Evolutionary conservation across 2,888 invertebrate species (phyloP).

Genomic region (Limnephilus lunatus): DNA sequence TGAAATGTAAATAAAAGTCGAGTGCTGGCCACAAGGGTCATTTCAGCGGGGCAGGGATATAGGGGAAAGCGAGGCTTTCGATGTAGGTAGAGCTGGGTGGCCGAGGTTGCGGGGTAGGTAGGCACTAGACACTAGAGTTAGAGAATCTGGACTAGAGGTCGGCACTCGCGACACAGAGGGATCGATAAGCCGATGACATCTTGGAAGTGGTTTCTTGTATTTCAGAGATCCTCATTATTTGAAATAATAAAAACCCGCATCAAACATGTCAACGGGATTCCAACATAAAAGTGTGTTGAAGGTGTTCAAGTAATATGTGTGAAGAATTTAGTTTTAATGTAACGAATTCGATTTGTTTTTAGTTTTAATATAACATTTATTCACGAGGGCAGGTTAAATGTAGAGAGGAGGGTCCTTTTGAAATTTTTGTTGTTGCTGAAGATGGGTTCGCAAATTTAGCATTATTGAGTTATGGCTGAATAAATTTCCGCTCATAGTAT

Average conservation of each 20-base stretch:
- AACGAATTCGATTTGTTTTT: too few relatives aligned
- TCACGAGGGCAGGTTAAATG: too few relatives aligned
- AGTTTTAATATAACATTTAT: too few relatives aligned
- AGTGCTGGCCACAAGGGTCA: conserved; percentile 31
- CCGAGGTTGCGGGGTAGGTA: not conserved
- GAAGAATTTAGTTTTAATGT: too few relatives aligned
- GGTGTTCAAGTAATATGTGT: not conserved
- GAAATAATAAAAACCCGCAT: not conserved
- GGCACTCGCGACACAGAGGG: not conserved
- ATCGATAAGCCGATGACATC: conserved; percentile 34
- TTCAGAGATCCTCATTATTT: not conserved
- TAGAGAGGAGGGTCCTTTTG: too few relatives aligned
- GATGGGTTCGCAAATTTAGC: too few relatives aligned
- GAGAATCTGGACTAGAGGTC: conserved; percentile 19
- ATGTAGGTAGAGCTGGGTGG: not conserved
- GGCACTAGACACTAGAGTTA: not conserved
- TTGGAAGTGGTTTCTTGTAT: conserved; percentile 18
- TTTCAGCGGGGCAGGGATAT: not conserved
- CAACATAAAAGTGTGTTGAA: not conserved
- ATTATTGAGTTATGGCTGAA: too few relatives aligned
- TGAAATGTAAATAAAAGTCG: conserved; percentile 35
- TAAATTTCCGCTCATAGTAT: too few relatives aligned
- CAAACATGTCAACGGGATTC: not conserved
- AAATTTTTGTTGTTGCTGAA: too few relatives aligned
- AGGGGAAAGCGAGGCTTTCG: not conserved